Percentiles rank a stretch among this genome's conserved stretches.
These are phyloP conservation scores for Pogonomyrmex barbatus DNA, from an alignment of 1,140 invertebrate species.

Conservation along the genomic window DNA sequence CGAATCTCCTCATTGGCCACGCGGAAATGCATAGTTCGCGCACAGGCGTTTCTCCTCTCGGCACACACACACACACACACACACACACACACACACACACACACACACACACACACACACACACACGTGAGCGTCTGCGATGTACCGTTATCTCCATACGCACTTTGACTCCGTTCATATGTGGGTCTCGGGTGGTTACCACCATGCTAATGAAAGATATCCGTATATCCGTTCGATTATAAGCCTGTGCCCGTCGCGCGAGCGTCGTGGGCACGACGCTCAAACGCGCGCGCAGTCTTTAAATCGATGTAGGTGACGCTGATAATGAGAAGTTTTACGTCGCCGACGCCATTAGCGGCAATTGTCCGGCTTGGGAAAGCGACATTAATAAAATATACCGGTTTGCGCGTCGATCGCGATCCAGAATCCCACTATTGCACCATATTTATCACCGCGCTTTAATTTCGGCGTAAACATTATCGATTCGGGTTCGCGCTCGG, in stretches of 20 bases:
- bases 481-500: neutral
- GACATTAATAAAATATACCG: constrained; percentile 27
- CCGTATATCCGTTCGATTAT: constrained; percentile 72
- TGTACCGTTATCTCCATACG: constrained; percentile 76
- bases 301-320: constrained; percentile 32
- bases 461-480: constrained; percentile 11
- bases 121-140: neutral
- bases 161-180: constrained; percentile 77
- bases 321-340: constrained; percentile 44
- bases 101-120: neutral
- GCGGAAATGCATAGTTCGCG: constrained; percentile 42
- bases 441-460: neutral
- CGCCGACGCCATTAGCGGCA: constrained; percentile 22
- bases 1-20: constrained; percentile 46
- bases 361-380: constrained; percentile 37
- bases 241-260: constrained; percentile 58
- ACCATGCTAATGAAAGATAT: constrained; percentile 75
- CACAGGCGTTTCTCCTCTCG: constrained; percentile 53
- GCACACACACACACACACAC: constrained; percentile 9
- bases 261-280: neutral
- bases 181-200: constrained; percentile 69
- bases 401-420: constrained; percentile 11
- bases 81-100: neutral
- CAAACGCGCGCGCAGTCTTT: neutral
- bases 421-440: constrained; percentile 26